Conservation (phyloP, 2,113 vertebrate genomes). For the Physeter macrocephalus region DNA sequence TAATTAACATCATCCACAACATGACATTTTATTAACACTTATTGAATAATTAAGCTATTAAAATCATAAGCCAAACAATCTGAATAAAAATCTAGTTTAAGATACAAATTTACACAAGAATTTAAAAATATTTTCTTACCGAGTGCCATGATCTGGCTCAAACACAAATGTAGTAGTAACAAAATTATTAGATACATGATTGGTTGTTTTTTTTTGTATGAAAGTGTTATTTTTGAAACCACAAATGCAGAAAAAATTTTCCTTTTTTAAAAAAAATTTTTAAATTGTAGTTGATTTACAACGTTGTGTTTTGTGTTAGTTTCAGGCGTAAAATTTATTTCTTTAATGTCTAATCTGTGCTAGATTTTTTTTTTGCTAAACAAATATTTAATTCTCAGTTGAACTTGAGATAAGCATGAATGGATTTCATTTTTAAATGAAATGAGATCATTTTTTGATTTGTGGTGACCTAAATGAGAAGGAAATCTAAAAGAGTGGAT, state of each 20-base stretch:
- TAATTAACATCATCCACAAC: neutral
- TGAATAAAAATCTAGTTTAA: neutral
- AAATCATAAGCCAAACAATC: neutral
- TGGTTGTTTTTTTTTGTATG: neutral
- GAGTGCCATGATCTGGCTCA: neutral
- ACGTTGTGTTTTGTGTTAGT: neutral
- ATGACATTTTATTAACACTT: neutral
- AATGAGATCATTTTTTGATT: neutral
- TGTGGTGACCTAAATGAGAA: neutral
- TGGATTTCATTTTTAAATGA: neutral
- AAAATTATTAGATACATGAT: neutral
- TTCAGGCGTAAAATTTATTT: neutral
- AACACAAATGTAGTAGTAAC: neutral
- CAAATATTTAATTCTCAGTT: neutral
- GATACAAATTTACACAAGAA: neutral
- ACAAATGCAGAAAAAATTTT: neutral
- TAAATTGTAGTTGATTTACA: neutral
- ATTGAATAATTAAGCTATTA: neutral
- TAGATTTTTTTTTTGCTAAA: neutral
- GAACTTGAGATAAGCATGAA: neutral
- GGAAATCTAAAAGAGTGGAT: neutral
- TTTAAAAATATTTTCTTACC: neutral
- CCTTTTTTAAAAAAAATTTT: rapidly evolving
- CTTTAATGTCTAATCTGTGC: neutral
- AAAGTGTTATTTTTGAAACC: neutral